A percentile compares a stretch with the other conserved stretches of the same genome.
Evolutionary conservation across 53 echinoderm and acorn worm species (phyloP).

Genomic region (Actinopyga echinites): DNA sequence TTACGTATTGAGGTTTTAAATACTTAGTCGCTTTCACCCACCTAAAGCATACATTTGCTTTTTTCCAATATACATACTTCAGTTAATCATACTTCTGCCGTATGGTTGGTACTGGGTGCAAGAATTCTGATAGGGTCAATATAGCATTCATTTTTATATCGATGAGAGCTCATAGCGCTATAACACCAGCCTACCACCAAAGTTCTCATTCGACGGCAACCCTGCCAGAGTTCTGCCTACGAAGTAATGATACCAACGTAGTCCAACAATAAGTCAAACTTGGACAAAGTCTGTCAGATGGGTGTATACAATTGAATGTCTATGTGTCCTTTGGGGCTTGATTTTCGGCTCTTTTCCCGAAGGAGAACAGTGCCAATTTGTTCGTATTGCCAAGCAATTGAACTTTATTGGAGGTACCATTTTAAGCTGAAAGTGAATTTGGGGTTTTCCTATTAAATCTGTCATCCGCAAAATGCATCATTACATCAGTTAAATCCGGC

Average conservation of each 20-base stretch:
- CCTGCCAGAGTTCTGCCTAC: background rate
- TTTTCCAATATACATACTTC: too few species aligned
- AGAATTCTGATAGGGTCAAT: too few species aligned
- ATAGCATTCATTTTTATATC: too few species aligned
- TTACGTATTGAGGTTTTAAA: too few species aligned
- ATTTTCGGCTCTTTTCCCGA: background rate
- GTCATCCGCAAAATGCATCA: background rate
- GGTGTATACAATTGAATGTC: background rate
- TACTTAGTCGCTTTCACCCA: too few species aligned
- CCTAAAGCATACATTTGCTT: too few species aligned
- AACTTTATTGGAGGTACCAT: conserved; percentile 10
- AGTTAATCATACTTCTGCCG: too few species aligned
- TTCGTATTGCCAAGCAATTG: conserved; percentile 34
- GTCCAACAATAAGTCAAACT: background rate
- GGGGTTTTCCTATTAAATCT: conserved; percentile 3
- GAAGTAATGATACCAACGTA: background rate
- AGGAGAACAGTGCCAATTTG: conserved; percentile 26
- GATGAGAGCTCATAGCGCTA: too few species aligned
- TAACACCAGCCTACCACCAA: too few species aligned
- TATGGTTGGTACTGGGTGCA: too few species aligned
- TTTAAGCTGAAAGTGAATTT: background rate
- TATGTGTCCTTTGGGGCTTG: background rate
- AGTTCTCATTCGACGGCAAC: too few species aligned
- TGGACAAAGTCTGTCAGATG: background rate
- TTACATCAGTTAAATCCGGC: background rate